Conservation (phyloP, 2,797 vertebrate genomes). For the Schizopygopsis malacanthus region DNA sequence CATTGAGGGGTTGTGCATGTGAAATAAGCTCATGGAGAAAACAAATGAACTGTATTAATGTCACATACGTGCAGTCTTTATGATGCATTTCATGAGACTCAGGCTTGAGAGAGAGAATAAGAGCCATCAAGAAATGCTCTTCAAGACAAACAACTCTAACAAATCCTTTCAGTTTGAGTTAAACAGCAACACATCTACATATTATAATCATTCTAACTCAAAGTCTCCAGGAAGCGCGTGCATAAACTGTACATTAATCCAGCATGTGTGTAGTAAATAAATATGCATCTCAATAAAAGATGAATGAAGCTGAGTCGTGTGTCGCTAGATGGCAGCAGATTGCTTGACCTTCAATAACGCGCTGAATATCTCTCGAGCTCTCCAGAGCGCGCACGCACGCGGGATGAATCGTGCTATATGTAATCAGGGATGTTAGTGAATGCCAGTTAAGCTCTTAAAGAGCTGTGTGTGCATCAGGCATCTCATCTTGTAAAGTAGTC, state of each 20-base stretch:
- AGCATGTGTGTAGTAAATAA: neutral
- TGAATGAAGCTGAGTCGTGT: neutral
- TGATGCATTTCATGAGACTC: neutral
- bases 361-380: too few relatives aligned
- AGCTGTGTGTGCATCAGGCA: conserved; percentile 60
- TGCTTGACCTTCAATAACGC: too few relatives aligned
- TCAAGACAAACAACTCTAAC: neutral
- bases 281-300: too few relatives aligned
- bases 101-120: neutral
- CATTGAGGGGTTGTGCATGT: neutral
- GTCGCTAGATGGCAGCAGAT: conserved; percentile 13
- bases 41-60: neutral
- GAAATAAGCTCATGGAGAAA: neutral
- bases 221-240: neutral
- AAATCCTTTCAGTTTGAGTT: neutral
- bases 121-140: neutral
- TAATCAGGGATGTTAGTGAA: conserved; percentile 38
- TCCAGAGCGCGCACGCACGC: neutral
- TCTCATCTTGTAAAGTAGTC: conserved; percentile 54
- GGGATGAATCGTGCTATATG: neutral
- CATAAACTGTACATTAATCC: neutral
- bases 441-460: conserved; percentile 40
- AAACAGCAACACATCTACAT: neutral
- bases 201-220: neutral
- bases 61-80: neutral